Percentiles rank a stretch among this genome's conserved stretches.
phyloP scores from a whole-genome alignment of 2,888 invertebrate species.

The Tenthredo notha region DNA sequence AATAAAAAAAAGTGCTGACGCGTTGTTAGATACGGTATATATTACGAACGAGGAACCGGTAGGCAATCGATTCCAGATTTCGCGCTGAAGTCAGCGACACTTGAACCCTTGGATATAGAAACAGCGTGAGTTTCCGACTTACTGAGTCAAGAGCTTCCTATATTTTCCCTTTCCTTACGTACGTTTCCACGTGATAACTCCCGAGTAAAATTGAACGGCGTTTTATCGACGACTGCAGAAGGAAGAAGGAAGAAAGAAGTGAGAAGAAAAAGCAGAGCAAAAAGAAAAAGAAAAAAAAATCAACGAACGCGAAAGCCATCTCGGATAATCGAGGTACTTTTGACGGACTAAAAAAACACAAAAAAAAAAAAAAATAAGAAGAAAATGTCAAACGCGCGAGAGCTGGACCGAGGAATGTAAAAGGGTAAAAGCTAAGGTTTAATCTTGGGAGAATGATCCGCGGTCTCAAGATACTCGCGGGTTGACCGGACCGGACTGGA shows the following conservation, averaged over 20 bases:
- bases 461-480: conserved; percentile 7
- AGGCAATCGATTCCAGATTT: conserved; percentile 51
- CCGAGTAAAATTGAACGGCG: conserved; percentile 34
- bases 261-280: neutral
- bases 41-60: conserved; percentile 22
- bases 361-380: neutral
- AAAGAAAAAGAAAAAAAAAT: neutral
- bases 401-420: conserved; percentile 29
- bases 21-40: conserved; percentile 39
- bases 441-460: conserved; percentile 42
- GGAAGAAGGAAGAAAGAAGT: neutral
- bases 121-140: conserved; percentile 52
- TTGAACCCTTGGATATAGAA: conserved; percentile 48
- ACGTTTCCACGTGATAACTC: conserved; percentile 49
- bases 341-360: neutral
- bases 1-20: conserved; percentile 47
- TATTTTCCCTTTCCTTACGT: conserved; percentile 42
- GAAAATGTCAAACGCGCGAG: conserved; percentile 14
- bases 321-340: conserved; percentile 39
- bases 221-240: conserved; percentile 28
- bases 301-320: conserved; percentile 22
- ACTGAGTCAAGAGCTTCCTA: conserved; percentile 50
- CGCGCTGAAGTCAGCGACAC: conserved; percentile 52
- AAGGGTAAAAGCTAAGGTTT: conserved; percentile 43
- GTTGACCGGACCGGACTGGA: conserved; percentile 7